Conservation (phyloP, 2,113 vertebrate genomes). For the Rhinolophus ferrumequinum region DNA sequence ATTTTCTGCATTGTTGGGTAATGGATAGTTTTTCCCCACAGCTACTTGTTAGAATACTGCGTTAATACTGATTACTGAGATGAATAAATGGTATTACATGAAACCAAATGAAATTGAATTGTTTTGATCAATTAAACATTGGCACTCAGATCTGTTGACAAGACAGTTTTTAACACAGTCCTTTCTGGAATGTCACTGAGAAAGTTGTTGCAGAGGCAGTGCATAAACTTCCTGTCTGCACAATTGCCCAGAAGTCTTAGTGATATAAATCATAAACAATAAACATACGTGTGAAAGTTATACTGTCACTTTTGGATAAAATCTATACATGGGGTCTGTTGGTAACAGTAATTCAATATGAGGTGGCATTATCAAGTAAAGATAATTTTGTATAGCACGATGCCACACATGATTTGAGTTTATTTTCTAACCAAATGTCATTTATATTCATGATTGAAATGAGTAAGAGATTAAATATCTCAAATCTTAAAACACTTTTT, state of each 20-base stretch:
- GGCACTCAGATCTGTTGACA: not conserved
- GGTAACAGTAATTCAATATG: not conserved
- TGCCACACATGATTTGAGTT: not conserved
- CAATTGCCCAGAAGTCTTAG: slow-evolving; percentile 42
- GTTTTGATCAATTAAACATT: slow-evolving; percentile 10
- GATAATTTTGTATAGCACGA: not conserved
- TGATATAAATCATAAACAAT: slow-evolving; percentile 50
- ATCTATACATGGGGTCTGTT: not conserved
- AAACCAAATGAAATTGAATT: slow-evolving; percentile 42
- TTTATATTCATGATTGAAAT: slow-evolving; percentile 36
- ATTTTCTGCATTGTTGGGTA: not conserved
- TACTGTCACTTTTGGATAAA: slow-evolving; percentile 11
- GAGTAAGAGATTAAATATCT: not conserved
- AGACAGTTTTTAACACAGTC: not conserved
- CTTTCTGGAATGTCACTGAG: slow-evolving; percentile 43
- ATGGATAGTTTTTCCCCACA: slow-evolving; percentile 7
- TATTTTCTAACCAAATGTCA: slow-evolving; percentile 46
- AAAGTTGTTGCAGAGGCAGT: not conserved
- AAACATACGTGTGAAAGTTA: slow-evolving; percentile 18
- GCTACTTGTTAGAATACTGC: not conserved
- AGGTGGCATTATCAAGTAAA: not conserved
- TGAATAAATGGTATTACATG: not conserved
- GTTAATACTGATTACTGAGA: not conserved
- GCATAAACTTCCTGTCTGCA: not conserved
- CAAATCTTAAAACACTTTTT: not conserved